These are phyloP conservation scores for Gila robusta DNA, from an alignment of 2,797 vertebrate species.

Conservation along the genomic window DNA sequence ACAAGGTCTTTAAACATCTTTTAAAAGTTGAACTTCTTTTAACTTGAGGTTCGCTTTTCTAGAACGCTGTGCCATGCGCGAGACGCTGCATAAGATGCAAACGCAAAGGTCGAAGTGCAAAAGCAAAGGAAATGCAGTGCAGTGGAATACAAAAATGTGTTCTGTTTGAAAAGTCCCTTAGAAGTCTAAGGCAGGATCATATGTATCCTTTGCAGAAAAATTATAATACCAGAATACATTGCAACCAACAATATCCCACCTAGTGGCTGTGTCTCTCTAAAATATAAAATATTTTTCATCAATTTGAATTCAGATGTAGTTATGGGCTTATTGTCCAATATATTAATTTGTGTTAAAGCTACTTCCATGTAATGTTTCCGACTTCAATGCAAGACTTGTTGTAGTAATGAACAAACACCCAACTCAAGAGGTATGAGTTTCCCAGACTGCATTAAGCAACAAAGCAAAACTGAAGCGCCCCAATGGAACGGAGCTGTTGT, in stretches of 20 bases:
- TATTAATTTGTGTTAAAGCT: neutral
- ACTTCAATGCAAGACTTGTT: neutral
- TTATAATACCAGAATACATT: neutral
- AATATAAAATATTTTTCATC: neutral
- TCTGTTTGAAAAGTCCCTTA: neutral
- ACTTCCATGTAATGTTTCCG: neutral
- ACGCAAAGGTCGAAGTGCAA: neutral
- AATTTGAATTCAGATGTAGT: neutral
- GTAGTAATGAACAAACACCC: neutral
- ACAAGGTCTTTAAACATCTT: neutral
- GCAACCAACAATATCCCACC: neutral
- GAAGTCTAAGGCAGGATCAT: neutral
- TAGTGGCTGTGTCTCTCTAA: neutral
- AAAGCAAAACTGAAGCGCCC: neutral
- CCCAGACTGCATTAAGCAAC: neutral
- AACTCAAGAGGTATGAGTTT: neutral
- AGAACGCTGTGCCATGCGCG: too few relatives aligned
- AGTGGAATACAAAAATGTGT: neutral
- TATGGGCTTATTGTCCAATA: neutral
- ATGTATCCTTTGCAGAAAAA: neutral
- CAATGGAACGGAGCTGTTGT: neutral
- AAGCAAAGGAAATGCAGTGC: neutral
- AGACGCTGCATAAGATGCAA: too few relatives aligned
- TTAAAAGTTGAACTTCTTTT: neutral
- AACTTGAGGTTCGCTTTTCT: neutral